Percentiles rank a stretch among this genome's conserved stretches.
Evolutionary conservation across 2,113 vertebrate genomes (phyloP).

Genomic region (Vidua macroura): DNA sequence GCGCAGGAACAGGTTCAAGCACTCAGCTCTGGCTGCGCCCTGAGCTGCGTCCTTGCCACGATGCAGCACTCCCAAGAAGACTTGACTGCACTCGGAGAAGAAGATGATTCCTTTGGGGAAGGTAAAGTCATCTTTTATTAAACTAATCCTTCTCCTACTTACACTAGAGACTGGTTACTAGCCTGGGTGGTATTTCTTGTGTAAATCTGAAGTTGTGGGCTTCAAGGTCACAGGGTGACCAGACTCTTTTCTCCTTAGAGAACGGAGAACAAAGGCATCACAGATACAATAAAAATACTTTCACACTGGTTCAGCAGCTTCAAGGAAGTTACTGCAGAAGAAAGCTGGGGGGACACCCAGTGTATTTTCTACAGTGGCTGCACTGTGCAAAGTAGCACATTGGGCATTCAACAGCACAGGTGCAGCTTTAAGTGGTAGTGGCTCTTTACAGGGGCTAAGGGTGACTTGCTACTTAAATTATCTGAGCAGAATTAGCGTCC

Average conservation of each 20-base stretch:
- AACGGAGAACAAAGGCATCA: not conserved
- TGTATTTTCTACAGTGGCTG: not conserved
- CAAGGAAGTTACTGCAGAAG: not conserved
- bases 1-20: not conserved
- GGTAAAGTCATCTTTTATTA: slow-evolving; percentile 68
- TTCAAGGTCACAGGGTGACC: not conserved
- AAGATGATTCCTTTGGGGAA: slow-evolving; percentile 75
- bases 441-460: not conserved
- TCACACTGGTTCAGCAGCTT: not conserved
- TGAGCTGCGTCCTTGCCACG: not conserved
- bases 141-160: not conserved
- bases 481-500: not conserved
- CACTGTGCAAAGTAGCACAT: rapidly evolving
- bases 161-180: not conserved
- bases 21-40: not conserved
- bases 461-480: not conserved
- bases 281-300: slow-evolving; percentile 1
- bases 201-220: not conserved
- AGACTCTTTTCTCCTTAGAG: slow-evolving; percentile 6
- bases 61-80: slow-evolving; percentile 66
- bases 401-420: not conserved
- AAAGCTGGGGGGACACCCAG: not conserved
- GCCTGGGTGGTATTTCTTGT: slow-evolving; percentile 32
- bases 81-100: slow-evolving; percentile 38
- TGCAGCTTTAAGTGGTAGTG: not conserved